These are phyloP conservation scores for Pachydiplax longipennis DNA, from an alignment of 2,888 invertebrate species.

Conservation along the genomic window DNA sequence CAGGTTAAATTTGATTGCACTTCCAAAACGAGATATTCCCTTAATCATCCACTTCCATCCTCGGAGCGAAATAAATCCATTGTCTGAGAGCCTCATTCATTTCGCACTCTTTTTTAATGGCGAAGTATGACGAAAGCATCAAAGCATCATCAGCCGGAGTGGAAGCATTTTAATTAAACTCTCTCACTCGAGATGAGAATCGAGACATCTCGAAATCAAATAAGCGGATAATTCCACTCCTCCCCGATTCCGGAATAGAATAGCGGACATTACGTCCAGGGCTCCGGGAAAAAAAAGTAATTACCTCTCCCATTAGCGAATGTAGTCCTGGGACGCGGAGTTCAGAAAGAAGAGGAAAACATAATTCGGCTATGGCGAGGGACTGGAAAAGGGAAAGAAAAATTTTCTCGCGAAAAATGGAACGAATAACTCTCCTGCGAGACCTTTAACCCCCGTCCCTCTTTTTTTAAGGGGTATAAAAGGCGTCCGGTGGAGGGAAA, in stretches of 20 bases:
- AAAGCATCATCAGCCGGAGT: no score
- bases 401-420: background rate
- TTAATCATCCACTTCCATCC: no score
- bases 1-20: no score
- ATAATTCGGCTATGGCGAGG: background rate
- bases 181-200: no score
- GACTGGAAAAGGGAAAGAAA: background rate
- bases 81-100: no score
- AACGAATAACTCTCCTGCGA: background rate
- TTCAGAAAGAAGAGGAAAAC: background rate
- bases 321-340: background rate
- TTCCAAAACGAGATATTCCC: no score
- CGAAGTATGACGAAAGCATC: no score
- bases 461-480: background rate
- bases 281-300: background rate
- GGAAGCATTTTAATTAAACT: no score
- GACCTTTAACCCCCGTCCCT: background rate
- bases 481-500: background rate
- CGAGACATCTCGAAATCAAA: background rate
- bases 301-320: background rate
- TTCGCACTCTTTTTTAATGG: no score
- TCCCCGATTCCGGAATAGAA: background rate
- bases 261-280: background rate
- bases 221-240: background rate
- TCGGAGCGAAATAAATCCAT: no score